phyloP scores from a whole-genome alignment of 2,888 invertebrate species.

The Cheiracanthium punctorium region DNA sequence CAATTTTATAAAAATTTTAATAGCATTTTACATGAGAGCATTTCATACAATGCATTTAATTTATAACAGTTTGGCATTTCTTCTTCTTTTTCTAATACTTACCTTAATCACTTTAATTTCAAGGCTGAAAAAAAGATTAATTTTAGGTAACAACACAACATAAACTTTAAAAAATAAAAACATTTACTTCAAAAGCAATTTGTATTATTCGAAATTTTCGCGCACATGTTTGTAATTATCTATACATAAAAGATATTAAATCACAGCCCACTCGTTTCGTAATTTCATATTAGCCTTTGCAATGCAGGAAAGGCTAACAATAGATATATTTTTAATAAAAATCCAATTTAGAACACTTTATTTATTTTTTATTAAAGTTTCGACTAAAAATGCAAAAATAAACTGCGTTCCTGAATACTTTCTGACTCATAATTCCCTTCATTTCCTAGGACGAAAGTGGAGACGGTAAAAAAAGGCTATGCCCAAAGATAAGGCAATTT shows the following conservation, averaged over 20 bases:
- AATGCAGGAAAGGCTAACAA: neutral
- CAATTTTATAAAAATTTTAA: too few relatives aligned
- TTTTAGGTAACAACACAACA: neutral
- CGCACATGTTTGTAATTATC: neutral
- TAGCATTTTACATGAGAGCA: too few relatives aligned
- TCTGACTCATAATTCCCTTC: neutral
- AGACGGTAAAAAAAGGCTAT: neutral
- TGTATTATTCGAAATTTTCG: neutral
- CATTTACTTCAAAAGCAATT: too few relatives aligned
- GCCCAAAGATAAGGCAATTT: neutral
- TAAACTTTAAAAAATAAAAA: too few relatives aligned
- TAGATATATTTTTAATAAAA: neutral
- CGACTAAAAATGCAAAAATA: neutral
- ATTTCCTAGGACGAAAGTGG: neutral
- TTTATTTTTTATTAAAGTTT: neutral
- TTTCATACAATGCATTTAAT: too few relatives aligned
- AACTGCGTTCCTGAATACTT: neutral
- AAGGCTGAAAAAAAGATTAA: neutral
- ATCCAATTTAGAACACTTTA: neutral
- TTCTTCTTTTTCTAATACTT: too few relatives aligned
- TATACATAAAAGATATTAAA: neutral
- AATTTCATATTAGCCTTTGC: neutral
- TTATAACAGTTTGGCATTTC: too few relatives aligned
- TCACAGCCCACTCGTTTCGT: neutral
- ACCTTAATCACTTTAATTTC: too few relatives aligned